phyloP scores from a whole-genome alignment of 2,888 invertebrate genomes.

The Cheilosia variabilis region DNA sequence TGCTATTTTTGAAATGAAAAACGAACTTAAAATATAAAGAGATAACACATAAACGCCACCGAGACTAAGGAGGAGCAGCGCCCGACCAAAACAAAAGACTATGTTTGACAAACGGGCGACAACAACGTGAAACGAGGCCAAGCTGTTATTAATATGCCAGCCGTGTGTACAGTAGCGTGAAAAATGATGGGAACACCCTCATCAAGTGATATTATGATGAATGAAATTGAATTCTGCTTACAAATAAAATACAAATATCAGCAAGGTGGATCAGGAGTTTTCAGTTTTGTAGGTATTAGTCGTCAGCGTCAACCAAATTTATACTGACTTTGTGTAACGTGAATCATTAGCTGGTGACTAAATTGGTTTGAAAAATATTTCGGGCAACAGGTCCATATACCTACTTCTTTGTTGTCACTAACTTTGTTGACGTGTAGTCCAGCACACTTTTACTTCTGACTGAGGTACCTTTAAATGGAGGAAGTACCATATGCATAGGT shows the following conservation, averaged over 20 bases:
- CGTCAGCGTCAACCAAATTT: too few relatives aligned
- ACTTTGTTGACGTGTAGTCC: too few relatives aligned
- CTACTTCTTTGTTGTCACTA: too few relatives aligned
- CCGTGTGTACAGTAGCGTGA: constrained; percentile 51
- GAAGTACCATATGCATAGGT: too few relatives aligned
- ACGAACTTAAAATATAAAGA: constrained; percentile 44
- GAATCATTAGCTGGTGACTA: too few relatives aligned
- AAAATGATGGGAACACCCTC: constrained; percentile 14
- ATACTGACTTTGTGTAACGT: too few relatives aligned
- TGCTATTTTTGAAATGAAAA: constrained; percentile 63
- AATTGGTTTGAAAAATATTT: too few relatives aligned
- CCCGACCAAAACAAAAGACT: constrained; percentile 63
- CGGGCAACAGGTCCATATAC: too few relatives aligned
- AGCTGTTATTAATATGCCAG: constrained; percentile 64
- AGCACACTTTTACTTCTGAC: too few relatives aligned
- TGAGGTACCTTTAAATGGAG: too few relatives aligned
- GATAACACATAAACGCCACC: constrained; percentile 7
- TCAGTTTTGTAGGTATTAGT: too few relatives aligned
- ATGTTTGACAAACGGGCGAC: constrained; percentile 54
- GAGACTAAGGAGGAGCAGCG: constrained; percentile 13
- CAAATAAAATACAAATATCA: not conserved
- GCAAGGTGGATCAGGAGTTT: not conserved
- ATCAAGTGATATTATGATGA: not conserved
- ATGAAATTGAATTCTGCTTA: constrained; percentile 2
- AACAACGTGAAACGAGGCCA: constrained; percentile 65